Conservation (phyloP, 2,113 vertebrate species). For the Brevimyrus niger region DNA sequence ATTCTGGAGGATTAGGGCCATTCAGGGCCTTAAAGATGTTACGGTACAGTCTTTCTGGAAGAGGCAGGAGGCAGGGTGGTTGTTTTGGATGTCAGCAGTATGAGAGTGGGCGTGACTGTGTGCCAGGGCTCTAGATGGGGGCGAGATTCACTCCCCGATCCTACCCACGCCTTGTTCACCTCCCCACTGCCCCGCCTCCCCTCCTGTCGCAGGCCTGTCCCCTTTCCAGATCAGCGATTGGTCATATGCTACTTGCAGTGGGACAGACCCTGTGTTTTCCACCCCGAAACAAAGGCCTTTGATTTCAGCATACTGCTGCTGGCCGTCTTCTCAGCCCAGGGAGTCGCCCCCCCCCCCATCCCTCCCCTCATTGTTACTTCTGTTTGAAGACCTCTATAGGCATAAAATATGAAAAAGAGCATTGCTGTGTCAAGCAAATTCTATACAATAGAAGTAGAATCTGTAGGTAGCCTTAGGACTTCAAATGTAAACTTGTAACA, state of each 20-base stretch:
- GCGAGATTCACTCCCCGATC: neutral
- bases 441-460: neutral
- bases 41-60: neutral
- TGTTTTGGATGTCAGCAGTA: neutral
- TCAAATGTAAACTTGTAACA: neutral
- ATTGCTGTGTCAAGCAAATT: neutral
- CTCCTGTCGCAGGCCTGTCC: neutral
- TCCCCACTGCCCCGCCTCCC: neutral
- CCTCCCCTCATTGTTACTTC: neutral
- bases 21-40: neutral
- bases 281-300: neutral
- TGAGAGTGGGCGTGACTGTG: slow-evolving; percentile 17
- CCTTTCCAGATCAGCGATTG: neutral
- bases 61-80: neutral
- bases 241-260: neutral
- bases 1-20: neutral
- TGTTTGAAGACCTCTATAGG: neutral
- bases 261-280: neutral
- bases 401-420: neutral
- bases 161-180: neutral
- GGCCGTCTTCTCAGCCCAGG: neutral
- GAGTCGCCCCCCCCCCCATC: neutral
- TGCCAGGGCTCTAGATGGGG: neutral
- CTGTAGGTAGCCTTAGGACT: neutral
- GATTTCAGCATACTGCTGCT: neutral